Evolutionary conservation across 2,888 invertebrate species (phyloP), one percentile per base, ranked within the genome.

Genomic region (Lycocerus yunnanus): DNA sequence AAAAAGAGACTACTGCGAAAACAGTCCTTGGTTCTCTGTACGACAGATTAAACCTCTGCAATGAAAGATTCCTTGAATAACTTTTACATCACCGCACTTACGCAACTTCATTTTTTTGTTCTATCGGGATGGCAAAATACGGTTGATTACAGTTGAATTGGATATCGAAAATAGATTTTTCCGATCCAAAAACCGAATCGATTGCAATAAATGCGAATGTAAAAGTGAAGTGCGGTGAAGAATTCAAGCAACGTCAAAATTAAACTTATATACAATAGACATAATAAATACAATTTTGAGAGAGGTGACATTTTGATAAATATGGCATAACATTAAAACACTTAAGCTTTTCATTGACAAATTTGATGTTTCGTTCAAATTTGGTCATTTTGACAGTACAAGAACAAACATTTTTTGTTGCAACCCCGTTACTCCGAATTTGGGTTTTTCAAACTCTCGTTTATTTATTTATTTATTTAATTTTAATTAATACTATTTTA

Each of bases 1-100:
- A 66, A 66, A 66, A 20, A 15, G 70, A 76, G 71, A 69, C 76
- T 76, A 76, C 74, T 72, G 76, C 72, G 73, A 76, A 70, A 76
- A 74, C 87, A 87, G 87, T 87, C 87, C 87, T 85, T 87, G 43
- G 82, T 85, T 87, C 87, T 87, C 87, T 86, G 86, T 87, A 87
- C 87, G 87, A 87, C 87, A 87, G 86, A 85, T 81, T 72, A 84
- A 82, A 83, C 81, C 84, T 87, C 86, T 86, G 86, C 83, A 86
- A 86, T 84, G 77, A 20, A 73, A 76, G 69, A 66, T 69, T 60
- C 59, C 21, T 59, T n/a, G 68, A 71, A 68, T 20, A 43, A 66
- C 71, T 58, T 58, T 66, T 71, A 66, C 18, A 63, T 60, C 24
- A 14, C 59, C 59, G 43, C 14, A 43, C 8, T n/a, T 43, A 43